Evolutionary conservation across 2,797 vertebrate species (phyloP), one percentile per base, ranked within the genome.

Genomic region (Podargus strigoides): DNA sequence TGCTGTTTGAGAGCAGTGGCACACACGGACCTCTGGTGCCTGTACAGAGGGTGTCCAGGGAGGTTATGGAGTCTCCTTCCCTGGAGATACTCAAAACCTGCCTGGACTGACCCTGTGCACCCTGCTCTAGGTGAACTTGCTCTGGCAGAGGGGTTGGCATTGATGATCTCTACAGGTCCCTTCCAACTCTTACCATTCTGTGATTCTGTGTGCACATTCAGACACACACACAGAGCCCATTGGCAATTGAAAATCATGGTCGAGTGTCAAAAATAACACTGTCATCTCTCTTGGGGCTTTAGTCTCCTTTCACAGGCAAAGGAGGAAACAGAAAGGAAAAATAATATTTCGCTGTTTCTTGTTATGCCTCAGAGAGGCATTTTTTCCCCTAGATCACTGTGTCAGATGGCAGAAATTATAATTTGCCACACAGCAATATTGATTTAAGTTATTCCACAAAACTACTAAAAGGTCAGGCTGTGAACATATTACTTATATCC

Each of bases 341-440:
- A 7, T 5, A 39, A 68, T 32, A 14, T 89, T 92, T 60, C 66
- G 13, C 73, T 55, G 1, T 24, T 93, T 79, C 14, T 32, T 94
- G 76, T 68, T 85, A 19, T 39, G 21, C 47, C 53, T 62, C 52
- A 58, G 75, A 85, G 50, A 62, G 27, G 20, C n/a, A 75, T 10
- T 39, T 64, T 85, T 59, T 3, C 42, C 50, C 28, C 36, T 8
- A 53, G 69, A 94, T 80, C 17, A 21, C 39, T 75, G 30, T 66
- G 78, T 87, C 87, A 92, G 52, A 87, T 75, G 39, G 50, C 44
- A 64, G 89, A 95, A 93, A 95, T 91, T 50, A 85, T 37, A 69
- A 85, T 75, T 83, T 94, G 41, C 63, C 30, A 46, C 44, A 85
- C 4, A 89, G 39, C 63, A 90, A 50, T 73, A 81, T 58, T 82